These are phyloP conservation scores for Sturmia bella DNA, from an alignment of 2,888 invertebrate genomes.

Conservation along the genomic window DNA sequence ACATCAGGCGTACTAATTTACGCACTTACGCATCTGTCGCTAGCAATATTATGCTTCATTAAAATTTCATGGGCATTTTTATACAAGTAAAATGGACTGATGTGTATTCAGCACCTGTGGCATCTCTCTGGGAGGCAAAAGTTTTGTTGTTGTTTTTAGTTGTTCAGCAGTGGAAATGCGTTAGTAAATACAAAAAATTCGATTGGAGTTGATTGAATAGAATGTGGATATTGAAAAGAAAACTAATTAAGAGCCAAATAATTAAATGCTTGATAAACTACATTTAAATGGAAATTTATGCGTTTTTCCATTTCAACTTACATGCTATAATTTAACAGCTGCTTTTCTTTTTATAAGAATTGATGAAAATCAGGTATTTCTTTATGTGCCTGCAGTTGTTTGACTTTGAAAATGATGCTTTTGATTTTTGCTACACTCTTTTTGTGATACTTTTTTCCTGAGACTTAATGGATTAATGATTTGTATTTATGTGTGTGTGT, in stretches of 20 bases:
- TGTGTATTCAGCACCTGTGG: conserved; percentile 19
- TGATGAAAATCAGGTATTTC: background rate
- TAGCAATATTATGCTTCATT: background rate
- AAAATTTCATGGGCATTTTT: conserved; percentile 7
- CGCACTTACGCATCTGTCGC: no score
- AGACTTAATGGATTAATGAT: background rate
- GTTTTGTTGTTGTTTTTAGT: background rate
- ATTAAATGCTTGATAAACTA: background rate
- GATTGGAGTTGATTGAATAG: background rate
- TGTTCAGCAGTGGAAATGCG: conserved; percentile 2
- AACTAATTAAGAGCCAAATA: no score
- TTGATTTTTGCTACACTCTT: conserved; percentile 2
- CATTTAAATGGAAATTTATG: background rate
- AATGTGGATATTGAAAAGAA: no score
- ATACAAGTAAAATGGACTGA: background rate
- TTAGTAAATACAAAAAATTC: conserved; percentile 10
- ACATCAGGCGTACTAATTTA: no score
- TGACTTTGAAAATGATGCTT: conserved; percentile 5
- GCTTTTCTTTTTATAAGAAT: background rate
- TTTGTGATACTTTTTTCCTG: background rate
- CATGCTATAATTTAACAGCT: conserved; percentile 36
- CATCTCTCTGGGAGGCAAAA: conserved; percentile 20
- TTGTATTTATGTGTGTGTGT: background rate
- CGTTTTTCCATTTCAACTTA: conserved; percentile 37
- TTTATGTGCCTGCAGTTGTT: background rate